phyloP scores from a whole-genome alignment of 1,140 invertebrate genomes.

The Drosophila prosaltans region DNA sequence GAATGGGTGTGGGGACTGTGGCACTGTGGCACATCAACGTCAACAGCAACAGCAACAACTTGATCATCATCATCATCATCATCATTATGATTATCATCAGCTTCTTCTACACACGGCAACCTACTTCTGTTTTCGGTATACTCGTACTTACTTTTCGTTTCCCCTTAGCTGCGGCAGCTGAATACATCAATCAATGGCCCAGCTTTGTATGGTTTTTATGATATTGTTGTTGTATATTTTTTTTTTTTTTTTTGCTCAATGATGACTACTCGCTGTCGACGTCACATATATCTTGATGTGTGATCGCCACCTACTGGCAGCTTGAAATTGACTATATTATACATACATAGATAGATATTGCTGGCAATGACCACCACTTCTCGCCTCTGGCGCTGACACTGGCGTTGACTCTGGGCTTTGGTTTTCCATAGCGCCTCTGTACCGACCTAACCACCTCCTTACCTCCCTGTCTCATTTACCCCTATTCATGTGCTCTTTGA shows the following conservation, averaged over 20 bases:
- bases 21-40: conserved; percentile 72
- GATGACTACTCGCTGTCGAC: conserved; percentile 25
- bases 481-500: background rate
- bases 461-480: too few species aligned
- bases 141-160: background rate
- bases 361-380: conserved; percentile 15
- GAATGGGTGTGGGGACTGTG: conserved; percentile 13
- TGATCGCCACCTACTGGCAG: conserved; percentile 55
- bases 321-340: background rate
- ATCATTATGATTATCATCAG: conserved; percentile 63
- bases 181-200: conserved; percentile 63
- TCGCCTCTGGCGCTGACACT: conserved; percentile 13
- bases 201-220: conserved; percentile 35
- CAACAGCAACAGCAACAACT: conserved; percentile 69
- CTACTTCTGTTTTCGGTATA: conserved; percentile 62
- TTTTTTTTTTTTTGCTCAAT: background rate
- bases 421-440: too few species aligned
- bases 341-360: background rate
- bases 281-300: conserved; percentile 42
- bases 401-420: too few species aligned
- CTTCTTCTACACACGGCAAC: conserved; percentile 26
- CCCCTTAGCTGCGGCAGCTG: conserved; percentile 47
- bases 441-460: too few species aligned
- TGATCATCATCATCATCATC: conserved; percentile 64
- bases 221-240: background rate